phyloP scores from a whole-genome alignment of 2,888 invertebrate genomes.

The Drosophila parthenogenetica region DNA sequence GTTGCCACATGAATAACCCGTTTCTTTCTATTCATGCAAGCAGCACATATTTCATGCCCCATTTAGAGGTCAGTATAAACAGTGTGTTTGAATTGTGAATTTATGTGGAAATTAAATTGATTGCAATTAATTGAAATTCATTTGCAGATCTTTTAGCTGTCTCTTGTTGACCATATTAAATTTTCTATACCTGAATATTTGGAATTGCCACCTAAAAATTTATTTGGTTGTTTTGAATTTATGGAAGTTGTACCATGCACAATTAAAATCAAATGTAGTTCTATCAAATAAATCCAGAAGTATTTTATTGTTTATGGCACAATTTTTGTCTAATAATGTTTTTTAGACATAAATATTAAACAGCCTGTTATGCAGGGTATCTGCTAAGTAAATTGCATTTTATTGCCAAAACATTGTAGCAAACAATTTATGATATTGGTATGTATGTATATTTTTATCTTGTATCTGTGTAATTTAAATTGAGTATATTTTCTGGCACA shows the following conservation, averaged over 20 bases:
- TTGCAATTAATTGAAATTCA: conserved; percentile 64
- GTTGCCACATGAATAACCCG: conserved; percentile 1
- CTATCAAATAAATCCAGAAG: too few relatives aligned
- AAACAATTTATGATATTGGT: conserved; percentile 1
- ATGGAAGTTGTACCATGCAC: not conserved
- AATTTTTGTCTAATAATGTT: too few relatives aligned
- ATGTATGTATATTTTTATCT: conserved; percentile 2
- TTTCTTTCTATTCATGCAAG: conserved; percentile 20
- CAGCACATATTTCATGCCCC: conserved; percentile 56
- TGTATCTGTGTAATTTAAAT: not conserved
- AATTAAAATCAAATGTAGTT: too few relatives aligned
- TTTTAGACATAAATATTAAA: too few relatives aligned
- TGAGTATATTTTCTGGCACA: not conserved
- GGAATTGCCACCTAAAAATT: conserved; percentile 2
- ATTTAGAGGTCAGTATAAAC: conserved; percentile 34
- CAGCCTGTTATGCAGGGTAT: not conserved
- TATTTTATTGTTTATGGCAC: too few relatives aligned
- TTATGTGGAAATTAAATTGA: conserved; percentile 36
- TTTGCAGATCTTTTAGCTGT: conserved; percentile 31
- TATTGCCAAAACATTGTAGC: not conserved
- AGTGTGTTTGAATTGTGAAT: not conserved
- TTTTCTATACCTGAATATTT: conserved; percentile 32
- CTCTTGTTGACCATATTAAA: conserved; percentile 48
- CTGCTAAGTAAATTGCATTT: not conserved
- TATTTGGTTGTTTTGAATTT: not conserved